These are phyloP conservation scores for Chionomys nivalis DNA, from an alignment of 2,113 vertebrate species.

Conservation along the genomic window DNA sequence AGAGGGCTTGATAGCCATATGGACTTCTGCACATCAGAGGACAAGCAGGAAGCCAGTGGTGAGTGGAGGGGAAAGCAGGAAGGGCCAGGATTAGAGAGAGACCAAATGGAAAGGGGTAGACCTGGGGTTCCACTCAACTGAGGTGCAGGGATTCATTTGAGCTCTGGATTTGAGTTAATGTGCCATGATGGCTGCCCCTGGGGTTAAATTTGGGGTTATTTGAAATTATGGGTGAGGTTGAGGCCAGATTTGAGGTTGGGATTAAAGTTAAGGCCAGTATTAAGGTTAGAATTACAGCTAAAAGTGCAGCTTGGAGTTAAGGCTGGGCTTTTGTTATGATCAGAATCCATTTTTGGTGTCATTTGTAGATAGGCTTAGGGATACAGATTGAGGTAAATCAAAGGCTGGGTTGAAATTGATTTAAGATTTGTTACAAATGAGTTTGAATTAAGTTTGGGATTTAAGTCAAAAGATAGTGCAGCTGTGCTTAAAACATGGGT, in stretches of 20 bases:
- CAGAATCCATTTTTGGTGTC: not conserved
- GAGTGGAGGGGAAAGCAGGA: not conserved
- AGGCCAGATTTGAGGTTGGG: slow-evolving; percentile 11
- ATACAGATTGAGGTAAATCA: not conserved
- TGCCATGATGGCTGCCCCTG: not conserved
- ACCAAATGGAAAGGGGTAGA: not conserved
- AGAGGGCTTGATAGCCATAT: not conserved
- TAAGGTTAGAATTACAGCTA: not conserved
- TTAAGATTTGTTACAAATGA: not conserved
- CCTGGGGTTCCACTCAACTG: not conserved
- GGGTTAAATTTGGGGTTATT: not conserved
- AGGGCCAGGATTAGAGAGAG: not conserved
- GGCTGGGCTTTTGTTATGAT: not conserved
- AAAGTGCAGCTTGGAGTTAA: not conserved
- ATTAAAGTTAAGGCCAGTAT: not conserved
- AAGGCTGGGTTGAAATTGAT: not conserved
- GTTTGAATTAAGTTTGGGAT: not conserved
- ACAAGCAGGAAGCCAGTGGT: not conserved
- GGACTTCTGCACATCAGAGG: not conserved
- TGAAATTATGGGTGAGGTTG: not conserved
- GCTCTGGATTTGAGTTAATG: not conserved
- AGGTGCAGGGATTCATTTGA: not conserved
- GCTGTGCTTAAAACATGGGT: not conserved
- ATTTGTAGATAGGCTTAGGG: not conserved
- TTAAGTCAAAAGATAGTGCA: not conserved